These are phyloP conservation scores for Rhadina sibilatrix DNA, from an alignment of 2,113 vertebrate species.

Conservation along the genomic window DNA sequence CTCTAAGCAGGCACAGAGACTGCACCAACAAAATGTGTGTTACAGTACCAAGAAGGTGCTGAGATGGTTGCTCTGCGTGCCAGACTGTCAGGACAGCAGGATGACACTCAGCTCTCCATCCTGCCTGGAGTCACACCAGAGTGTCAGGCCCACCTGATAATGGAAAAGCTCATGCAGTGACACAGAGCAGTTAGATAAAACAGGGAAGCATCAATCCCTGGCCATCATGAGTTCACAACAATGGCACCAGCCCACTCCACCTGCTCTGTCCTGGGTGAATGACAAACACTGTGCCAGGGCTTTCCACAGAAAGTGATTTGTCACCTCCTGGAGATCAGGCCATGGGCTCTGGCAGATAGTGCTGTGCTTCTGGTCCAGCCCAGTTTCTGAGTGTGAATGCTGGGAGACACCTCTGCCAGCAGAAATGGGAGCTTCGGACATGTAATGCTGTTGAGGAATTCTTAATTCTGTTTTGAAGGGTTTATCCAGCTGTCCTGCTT, in stretches of 20 bases:
- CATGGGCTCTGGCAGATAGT: not conserved
- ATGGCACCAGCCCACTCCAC: not conserved
- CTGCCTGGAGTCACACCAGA: not conserved
- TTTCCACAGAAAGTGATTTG: not conserved
- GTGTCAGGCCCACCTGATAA: not conserved
- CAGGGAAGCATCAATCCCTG: not conserved
- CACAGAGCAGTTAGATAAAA: not conserved
- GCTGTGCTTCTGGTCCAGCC: not conserved
- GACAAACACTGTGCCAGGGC: not conserved
- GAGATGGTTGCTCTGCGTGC: not conserved
- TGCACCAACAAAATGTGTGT: not conserved
- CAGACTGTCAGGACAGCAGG: not conserved
- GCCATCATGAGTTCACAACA: fast-evolving
- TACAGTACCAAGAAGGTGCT: no score
- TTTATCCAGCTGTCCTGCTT: not conserved
- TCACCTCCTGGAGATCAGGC: not conserved
- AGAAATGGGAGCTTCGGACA: not conserved
- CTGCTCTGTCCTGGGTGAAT: not conserved
- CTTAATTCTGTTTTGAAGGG: not conserved
- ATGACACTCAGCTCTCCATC: not conserved
- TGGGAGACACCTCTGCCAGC: not conserved
- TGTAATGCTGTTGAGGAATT: not conserved
- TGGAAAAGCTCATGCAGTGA: fast-evolving
- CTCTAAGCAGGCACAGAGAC: not conserved
- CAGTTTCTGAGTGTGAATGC: not conserved